Percentiles rank a stretch among this genome's conserved stretches.
Evolutionary conservation across 2,888 invertebrate genomes (phyloP).

Genomic region (Noctua janthina): DNA sequence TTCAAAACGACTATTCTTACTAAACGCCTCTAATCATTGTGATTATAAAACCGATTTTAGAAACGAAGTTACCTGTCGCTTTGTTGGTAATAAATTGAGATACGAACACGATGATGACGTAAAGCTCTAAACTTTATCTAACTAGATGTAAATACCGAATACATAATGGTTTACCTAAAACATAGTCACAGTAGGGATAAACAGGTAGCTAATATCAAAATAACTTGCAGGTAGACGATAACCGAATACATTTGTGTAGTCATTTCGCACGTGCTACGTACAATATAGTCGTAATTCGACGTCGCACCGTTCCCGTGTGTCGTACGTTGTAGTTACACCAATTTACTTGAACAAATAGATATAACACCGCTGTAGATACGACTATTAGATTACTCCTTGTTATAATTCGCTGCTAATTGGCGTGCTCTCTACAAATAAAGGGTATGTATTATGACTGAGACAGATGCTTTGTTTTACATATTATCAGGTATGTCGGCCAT

Average conservation of each 20-base stretch:
- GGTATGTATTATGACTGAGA: constrained; percentile 13
- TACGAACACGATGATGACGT: not conserved
- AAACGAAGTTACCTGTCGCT: not conserved
- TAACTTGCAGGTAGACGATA: constrained; percentile 18
- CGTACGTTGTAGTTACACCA: constrained; percentile 65
- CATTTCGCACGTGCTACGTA: constrained; percentile 49
- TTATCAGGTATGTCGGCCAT: not conserved
- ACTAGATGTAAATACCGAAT: not conserved
- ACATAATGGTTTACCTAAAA: constrained; percentile 5
- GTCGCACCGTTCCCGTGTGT: constrained; percentile 45
- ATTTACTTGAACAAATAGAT: constrained; percentile 75
- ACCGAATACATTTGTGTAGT: constrained; percentile 43
- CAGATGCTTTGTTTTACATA: not conserved
- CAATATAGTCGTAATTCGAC: constrained; percentile 52
- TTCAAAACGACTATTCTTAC: not conserved
- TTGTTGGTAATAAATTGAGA: not conserved
- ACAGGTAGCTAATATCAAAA: not conserved
- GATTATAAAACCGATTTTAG: not conserved
- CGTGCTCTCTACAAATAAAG: constrained; percentile 19
- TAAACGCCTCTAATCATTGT: too few species aligned
- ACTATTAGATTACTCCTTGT: constrained; percentile 55
- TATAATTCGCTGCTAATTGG: constrained; percentile 59
- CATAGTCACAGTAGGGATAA: not conserved
- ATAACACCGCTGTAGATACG: constrained; percentile 52
- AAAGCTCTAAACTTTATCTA: not conserved